Percentiles rank a stretch among this genome's conserved stretches.
Evolutionary conservation across 2,797 vertebrate genomes (phyloP).

Genomic region (Vireo griseus): DNA sequence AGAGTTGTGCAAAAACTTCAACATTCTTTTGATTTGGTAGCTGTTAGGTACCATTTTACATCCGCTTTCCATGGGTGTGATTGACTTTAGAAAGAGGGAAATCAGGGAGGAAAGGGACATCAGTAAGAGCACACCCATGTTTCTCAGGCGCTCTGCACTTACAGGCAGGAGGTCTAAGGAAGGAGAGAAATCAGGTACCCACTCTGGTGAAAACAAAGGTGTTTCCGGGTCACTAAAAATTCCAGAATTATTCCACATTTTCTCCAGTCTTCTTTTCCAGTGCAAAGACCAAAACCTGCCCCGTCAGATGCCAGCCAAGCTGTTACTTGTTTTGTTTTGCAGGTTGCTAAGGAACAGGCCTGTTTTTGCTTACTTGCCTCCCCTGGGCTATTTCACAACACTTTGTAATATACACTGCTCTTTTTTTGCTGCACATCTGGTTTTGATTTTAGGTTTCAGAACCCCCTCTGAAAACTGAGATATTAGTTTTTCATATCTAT

Average conservation of each 20-base stretch:
- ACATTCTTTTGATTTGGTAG: not conserved
- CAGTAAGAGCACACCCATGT: rapidly evolving
- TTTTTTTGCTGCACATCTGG: conserved; percentile 86
- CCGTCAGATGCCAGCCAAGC: conserved; percentile 75
- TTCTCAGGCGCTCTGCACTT: not conserved
- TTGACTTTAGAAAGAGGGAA: not conserved
- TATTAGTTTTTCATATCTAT: conserved; percentile 70
- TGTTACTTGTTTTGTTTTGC: conserved; percentile 88
- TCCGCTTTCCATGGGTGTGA: not conserved
- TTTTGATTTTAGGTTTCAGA: conserved; percentile 85
- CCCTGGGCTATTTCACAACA: conserved; percentile 86
- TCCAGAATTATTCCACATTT: conserved; percentile 1
- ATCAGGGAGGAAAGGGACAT: not conserved
- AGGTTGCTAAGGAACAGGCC: conserved; percentile 83
- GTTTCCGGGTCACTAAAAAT: conserved; percentile 34
- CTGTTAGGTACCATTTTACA: not conserved
- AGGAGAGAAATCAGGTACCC: conserved; percentile 23
- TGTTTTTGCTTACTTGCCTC: conserved; percentile 95
- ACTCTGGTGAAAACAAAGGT: not conserved
- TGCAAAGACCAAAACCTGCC: conserved; percentile 75
- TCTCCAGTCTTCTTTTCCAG: conserved; percentile 57
- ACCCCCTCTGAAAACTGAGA: conserved; percentile 75
- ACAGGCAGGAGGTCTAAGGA: not conserved
- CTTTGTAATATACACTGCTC: conserved; percentile 76
- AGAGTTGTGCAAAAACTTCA: not conserved